Evolutionary conservation across 1,140 invertebrate species (phyloP), one percentile per base, ranked within the genome.

Genomic region (Drosophila nebulosa): DNA sequence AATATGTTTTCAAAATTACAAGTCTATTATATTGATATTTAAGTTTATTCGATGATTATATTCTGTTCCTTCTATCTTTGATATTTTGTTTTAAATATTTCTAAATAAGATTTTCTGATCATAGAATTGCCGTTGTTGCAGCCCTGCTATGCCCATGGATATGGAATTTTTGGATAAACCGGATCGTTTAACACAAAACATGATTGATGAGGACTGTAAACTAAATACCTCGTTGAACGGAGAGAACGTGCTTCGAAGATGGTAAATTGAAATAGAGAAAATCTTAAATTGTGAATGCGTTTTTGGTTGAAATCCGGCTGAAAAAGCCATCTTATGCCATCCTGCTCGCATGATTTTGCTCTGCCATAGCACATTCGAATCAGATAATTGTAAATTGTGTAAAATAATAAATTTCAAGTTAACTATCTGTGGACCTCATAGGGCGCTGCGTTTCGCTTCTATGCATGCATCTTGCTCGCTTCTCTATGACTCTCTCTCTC

Each of bases 341-440:
- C 32, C 16, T 22, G n/a, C 24, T 24, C 32, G 12, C 9, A 26
- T 7, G n/a, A 27, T 51, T 24, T 52, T 21, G 6, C 55, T 65
- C 56, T 50, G 36, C 35, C 73, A 75, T 42, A 79, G 80, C 79
- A 83, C 83, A 89, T 88, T 88, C 77, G 83, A 88, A 88, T 88
- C 83, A 88, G 83, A 88, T 88, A 88, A 88, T 88, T 88, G 83
- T 88, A 88, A 88, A 88, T 88, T 88, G 78, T 88, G 83, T 88
- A 88, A 88, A 88, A 88, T 88, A 88, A 88, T 88, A 88, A 88
- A 88, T 88, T 88, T 88, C 72, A 70, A 88, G 83, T 88, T 88
- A 88, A 88, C 83, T 88, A 88, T 88, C 75, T 77, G 75, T 59
- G 71, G 83, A 88, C 83, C 78, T 64, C 83, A 88, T 83, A 73